Evolutionary conservation across 2,797 vertebrate genomes (phyloP).

Genomic region (Malacoctenus gilli): DNA sequence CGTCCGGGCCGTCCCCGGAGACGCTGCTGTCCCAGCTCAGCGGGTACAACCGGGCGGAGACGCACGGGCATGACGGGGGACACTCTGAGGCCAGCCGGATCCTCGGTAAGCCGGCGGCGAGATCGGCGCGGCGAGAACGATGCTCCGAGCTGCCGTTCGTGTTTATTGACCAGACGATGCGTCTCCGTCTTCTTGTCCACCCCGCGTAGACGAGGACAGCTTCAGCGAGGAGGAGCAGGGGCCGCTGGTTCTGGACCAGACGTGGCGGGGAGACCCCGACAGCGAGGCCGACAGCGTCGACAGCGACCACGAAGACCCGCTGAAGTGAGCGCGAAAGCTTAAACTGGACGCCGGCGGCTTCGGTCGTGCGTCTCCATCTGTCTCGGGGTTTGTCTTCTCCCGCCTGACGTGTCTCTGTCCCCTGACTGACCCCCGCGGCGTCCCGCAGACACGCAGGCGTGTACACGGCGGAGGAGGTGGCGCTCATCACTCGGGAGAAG

Average conservation of each 20-base stretch:
- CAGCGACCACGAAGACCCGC: constrained; percentile 96
- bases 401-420: too few relatives aligned
- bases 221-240: constrained; percentile 93
- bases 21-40: constrained; percentile 92
- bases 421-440: too few relatives aligned
- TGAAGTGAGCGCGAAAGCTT: constrained; percentile 84
- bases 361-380: too few relatives aligned
- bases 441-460: constrained; percentile 91
- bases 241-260: constrained; percentile 91
- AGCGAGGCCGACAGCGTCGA: constrained; percentile 96
- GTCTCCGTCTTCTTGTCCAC: background rate
- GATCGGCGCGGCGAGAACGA: too few relatives aligned
- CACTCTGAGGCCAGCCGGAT: constrained; percentile 89
- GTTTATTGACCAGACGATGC: background rate
- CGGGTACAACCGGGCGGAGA: constrained; percentile 86
- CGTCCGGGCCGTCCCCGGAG: constrained; percentile 85
- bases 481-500: constrained; percentile 95
- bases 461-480: constrained; percentile 97
- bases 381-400: too few relatives aligned
- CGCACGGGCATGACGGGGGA: constrained; percentile 80
- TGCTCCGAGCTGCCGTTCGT: too few relatives aligned
- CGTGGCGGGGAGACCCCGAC: constrained; percentile 96
- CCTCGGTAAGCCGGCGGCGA: too few relatives aligned
- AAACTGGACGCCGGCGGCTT: too few relatives aligned
- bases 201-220: constrained; percentile 96